phyloP scores from a whole-genome alignment of 2,113 vertebrate species.

The Lampris megalopsis region DNA sequence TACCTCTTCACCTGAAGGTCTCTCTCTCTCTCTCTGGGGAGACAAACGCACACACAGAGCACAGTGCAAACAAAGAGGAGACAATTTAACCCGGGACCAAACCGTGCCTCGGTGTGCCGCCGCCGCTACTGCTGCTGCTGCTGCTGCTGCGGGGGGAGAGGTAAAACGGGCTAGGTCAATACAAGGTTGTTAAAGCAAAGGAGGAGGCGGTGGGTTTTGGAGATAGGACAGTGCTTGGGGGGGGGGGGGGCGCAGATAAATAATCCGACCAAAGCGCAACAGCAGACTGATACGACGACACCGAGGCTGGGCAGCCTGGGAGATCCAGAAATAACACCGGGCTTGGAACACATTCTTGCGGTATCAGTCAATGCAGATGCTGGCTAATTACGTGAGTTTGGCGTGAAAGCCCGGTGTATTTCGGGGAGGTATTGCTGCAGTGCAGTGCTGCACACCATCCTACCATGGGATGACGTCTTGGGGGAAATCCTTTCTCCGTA shows the following conservation, averaged over 20 bases:
- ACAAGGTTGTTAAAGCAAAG: neutral
- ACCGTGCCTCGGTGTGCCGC: neutral
- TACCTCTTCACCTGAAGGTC: slow-evolving; percentile 13
- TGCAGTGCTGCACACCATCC: neutral
- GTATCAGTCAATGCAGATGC: slow-evolving; percentile 75
- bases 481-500: neutral
- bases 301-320: slow-evolving; percentile 45
- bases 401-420: slow-evolving; percentile 56
- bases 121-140: too few species aligned
- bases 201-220: neutral
- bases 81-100: slow-evolving; percentile 6
- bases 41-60: slow-evolving; percentile 16
- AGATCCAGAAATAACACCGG: slow-evolving; percentile 65
- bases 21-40: neutral
- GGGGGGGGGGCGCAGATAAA: neutral
- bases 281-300: slow-evolving; percentile 56
- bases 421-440: slow-evolving; percentile 29
- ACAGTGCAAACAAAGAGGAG: slow-evolving; percentile 13
- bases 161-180: neutral
- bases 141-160: neutral
- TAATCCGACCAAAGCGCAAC: slow-evolving; percentile 19
- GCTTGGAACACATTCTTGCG: slow-evolving; percentile 70
- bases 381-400: slow-evolving; percentile 68
- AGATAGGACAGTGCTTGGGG: neutral
- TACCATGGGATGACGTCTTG: neutral